Base-by-base conservation (phyloP, 2,113 vertebrate species). In the Chionodraco myersi region DNA sequence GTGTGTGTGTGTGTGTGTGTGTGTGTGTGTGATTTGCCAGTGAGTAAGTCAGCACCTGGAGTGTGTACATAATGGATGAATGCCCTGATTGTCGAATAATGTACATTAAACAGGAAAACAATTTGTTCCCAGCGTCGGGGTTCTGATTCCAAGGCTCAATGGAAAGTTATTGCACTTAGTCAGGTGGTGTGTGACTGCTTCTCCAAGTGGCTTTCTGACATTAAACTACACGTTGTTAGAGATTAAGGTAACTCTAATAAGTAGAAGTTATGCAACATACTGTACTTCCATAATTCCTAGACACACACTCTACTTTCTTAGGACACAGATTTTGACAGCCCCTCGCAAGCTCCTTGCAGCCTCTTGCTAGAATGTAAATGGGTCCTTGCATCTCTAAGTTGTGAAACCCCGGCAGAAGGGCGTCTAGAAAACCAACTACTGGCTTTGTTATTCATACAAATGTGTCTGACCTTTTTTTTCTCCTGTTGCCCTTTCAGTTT, bases 401-500 rank as follows among this genome's bases (percentile, higher is more conserved):
- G 54, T 41, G 52, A 53, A 66, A 47, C 51, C 48, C 12, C 34
- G 54, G 26, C 60, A 52, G 30, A 1, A n/a, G n/a, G 34, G 11
- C 3, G n/a, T 63, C 1, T 7, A 0, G 21, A 62, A 54, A n/a
- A 13, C 57, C 30, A 34, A 66, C 12, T 0, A 4, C 47, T 15
- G 1, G 10, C 30, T 57, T 53, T 3, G 14, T 64, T 5, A 6
- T 44, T 3, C 49, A 6, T 53, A 6, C 23, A 30, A 23, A 58
- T 11, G 34, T 4, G 0, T 12, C 47, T 87, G 53, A 84, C 30
- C 21, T 41, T 15, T 71, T 3, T 11, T 11, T 4, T 76, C 18
- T 77, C 11, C 12, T 63, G 12, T 45, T 76, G 10, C 30, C 16
- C 0, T 10, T 45, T 3, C 81, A 88, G 88, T 65, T 76, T 86